phyloP scores from a whole-genome alignment of 1,140 invertebrate genomes.

The Dreissena rostriformis region DNA sequence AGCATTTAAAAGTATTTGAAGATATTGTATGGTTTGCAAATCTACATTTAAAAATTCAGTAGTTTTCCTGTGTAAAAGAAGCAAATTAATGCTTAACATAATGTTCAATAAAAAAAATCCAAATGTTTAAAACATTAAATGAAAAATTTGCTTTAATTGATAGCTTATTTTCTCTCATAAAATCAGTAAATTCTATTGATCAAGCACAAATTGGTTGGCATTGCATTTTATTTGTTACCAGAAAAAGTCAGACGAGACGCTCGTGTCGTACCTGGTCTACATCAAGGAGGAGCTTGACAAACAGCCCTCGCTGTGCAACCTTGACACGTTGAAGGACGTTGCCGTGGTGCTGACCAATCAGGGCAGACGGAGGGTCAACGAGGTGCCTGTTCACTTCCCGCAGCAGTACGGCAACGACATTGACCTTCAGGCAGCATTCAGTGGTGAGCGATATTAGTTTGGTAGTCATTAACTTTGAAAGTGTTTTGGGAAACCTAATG shows the following conservation, averaged over 20 bases:
- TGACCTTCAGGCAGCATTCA: constrained; percentile 63
- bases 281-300: constrained; percentile 71
- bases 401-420: constrained; percentile 69
- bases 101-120: too few relatives aligned
- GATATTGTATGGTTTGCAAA: too few relatives aligned
- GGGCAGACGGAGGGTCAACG: constrained; percentile 67
- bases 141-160: too few relatives aligned
- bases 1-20: too few relatives aligned
- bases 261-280: constrained; percentile 75
- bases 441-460: constrained; percentile 60
- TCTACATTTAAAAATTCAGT: too few relatives aligned
- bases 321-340: constrained; percentile 66
- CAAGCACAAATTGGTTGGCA: too few relatives aligned
- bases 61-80: too few relatives aligned
- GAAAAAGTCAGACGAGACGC: constrained; percentile 66
- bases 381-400: constrained; percentile 73
- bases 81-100: too few relatives aligned
- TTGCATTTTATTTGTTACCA: constrained; percentile 16
- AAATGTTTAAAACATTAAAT: too few relatives aligned
- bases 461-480: neutral
- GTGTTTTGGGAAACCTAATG: neutral
- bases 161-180: too few relatives aligned
- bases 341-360: constrained; percentile 72
- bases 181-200: too few relatives aligned
- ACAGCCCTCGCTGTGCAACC: constrained; percentile 67